Conservation (phyloP, 30 jellyfish, hydroid and myxozoan genomes). For the Aurelia sp. region DNA sequence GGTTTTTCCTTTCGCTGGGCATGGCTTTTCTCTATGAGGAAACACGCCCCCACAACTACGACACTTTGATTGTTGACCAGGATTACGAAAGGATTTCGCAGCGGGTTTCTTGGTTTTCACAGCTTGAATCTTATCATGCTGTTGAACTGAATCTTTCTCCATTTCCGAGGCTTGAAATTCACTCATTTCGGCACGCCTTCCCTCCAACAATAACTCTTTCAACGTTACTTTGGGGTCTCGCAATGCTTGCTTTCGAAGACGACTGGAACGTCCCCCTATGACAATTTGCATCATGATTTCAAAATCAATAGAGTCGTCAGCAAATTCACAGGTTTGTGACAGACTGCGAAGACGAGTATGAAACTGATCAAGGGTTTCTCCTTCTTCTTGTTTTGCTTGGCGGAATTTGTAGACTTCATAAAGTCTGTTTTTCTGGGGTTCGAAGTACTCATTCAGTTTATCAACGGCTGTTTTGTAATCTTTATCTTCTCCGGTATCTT, state of each 20-base stretch:
- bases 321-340: slow-evolving; percentile 6
- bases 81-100: too few relatives aligned
- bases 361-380: neutral
- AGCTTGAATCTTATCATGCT: neutral
- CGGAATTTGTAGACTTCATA: neutral
- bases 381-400: neutral
- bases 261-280: neutral
- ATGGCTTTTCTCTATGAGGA: neutral
- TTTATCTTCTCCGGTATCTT: neutral
- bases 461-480: neutral
- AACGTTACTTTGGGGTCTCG: neutral
- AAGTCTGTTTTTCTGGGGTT: neutral
- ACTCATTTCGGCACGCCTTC: slow-evolving; percentile 11
- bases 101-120: neutral
- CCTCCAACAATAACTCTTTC: neutral
- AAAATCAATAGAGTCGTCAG: neutral
- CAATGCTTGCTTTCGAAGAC: neutral
- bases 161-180: slow-evolving; percentile 6
- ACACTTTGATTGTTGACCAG: neutral
- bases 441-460: neutral
- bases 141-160: neutral
- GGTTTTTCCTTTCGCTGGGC: slow-evolving; percentile 1
- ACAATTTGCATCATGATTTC: neutral
- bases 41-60: neutral
- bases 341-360: neutral